phyloP scores from a whole-genome alignment of 2,888 invertebrate genomes.

The Vanessa cardui region DNA sequence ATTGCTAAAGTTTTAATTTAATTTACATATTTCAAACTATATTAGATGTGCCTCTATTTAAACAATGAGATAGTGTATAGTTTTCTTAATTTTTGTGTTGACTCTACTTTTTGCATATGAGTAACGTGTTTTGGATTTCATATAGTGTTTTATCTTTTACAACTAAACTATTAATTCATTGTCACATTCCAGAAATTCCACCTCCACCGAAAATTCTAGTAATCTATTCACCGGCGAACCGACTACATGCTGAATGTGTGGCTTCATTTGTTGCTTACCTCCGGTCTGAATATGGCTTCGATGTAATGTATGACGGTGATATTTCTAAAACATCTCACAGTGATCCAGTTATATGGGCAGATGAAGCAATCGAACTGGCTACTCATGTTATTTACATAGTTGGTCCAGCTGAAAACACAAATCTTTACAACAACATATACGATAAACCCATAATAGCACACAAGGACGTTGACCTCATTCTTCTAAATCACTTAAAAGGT shows the following conservation, averaged over 20 bases:
- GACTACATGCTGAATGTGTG: slow-evolving; percentile 71
- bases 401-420: slow-evolving; percentile 63
- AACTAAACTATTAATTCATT: background rate
- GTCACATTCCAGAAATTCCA: slow-evolving; percentile 55
- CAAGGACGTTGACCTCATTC: slow-evolving; percentile 60
- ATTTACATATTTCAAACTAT: too few relatives aligned
- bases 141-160: background rate
- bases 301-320: slow-evolving; percentile 69
- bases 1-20: too few relatives aligned
- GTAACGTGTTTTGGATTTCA: too few relatives aligned
- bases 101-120: too few relatives aligned
- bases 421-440: slow-evolving; percentile 65
- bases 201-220: slow-evolving; percentile 69
- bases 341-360: slow-evolving; percentile 71
- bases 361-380: slow-evolving; percentile 61
- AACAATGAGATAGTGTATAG: too few relatives aligned
- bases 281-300: slow-evolving; percentile 67
- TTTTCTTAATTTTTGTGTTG: too few relatives aligned
- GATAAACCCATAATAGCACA: slow-evolving; percentile 69
- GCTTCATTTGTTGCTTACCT: slow-evolving; percentile 65
- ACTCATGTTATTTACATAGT: slow-evolving; percentile 69
- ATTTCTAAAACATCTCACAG: slow-evolving; percentile 61
- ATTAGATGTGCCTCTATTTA: too few relatives aligned
- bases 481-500: slow-evolving; percentile 59
- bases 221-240: slow-evolving; percentile 65